Evolutionary conservation across 1,140 invertebrate species (phyloP).

Genomic region (Scaptomyza pallida): DNA sequence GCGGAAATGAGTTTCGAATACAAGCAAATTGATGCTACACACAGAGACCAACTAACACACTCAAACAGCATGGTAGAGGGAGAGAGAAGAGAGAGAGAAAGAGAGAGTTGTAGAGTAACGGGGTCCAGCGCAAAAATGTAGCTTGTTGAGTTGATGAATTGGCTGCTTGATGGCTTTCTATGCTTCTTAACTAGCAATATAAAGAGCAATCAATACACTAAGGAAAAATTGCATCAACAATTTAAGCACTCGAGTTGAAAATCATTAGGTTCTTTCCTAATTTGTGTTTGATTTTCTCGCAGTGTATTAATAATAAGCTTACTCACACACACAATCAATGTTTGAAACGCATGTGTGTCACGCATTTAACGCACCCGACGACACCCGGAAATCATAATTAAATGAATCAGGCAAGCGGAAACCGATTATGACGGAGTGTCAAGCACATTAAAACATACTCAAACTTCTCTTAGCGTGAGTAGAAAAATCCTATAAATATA

Average conservation of each 20-base stretch:
- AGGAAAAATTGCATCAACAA: not conserved
- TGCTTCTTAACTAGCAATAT: not conserved
- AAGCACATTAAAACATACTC: not conserved
- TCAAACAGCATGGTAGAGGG: too few relatives aligned
- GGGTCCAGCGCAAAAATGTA: conserved; percentile 52
- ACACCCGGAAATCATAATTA: conserved; percentile 75
- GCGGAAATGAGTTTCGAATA: conserved; percentile 78
- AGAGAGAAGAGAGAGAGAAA: not conserved
- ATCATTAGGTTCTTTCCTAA: too few relatives aligned
- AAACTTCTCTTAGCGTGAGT: not conserved
- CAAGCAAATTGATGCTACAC: conserved; percentile 60
- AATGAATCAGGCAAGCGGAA: conserved; percentile 73
- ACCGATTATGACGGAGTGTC: conserved; percentile 47
- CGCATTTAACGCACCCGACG: conserved; percentile 32
- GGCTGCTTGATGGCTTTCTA: conserved; percentile 49
- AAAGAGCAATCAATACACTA: not conserved
- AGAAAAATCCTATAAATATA: too few relatives aligned
- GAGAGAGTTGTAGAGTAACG: not conserved
- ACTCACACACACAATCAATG: not conserved
- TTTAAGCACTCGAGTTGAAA: not conserved
- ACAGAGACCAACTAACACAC: conserved; percentile 15
- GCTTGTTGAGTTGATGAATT: conserved; percentile 67
- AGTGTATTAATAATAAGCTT: conserved; percentile 21
- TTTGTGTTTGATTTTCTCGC: too few relatives aligned
- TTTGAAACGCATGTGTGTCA: conserved; percentile 16